Evolutionary conservation across 2,113 vertebrate genomes (phyloP).

Genomic region (Gasterosteus aculeatus): DNA sequence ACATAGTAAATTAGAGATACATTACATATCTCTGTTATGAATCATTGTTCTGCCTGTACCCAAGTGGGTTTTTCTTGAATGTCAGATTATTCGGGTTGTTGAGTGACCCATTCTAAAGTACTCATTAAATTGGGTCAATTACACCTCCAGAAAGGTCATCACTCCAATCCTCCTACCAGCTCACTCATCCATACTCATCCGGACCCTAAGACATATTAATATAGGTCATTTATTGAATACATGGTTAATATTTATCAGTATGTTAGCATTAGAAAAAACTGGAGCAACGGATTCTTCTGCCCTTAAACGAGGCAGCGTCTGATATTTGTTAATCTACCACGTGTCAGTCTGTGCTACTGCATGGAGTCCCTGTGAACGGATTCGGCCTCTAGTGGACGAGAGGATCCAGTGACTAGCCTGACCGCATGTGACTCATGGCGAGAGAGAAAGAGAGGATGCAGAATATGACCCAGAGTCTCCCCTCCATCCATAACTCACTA

Average conservation of each 20-base stretch:
- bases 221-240: slow-evolving; percentile 6
- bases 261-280: slow-evolving; percentile 10
- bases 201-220: not conserved
- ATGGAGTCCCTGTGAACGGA: slow-evolving; percentile 35
- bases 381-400: slow-evolving; percentile 52
- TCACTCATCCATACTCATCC: slow-evolving; percentile 12
- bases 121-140: slow-evolving; percentile 20
- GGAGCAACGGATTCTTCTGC: not conserved
- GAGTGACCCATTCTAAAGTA: not conserved
- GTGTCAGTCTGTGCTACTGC: slow-evolving; percentile 10
- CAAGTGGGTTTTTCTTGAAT: slow-evolving; percentile 11
- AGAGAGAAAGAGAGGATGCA: slow-evolving; percentile 18
- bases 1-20: not conserved
- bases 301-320: not conserved
- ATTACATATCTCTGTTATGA: not conserved
- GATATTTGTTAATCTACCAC: slow-evolving; percentile 11
- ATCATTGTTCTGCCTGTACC: not conserved
- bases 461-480: slow-evolving; percentile 57
- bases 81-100: not conserved
- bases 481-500: slow-evolving; percentile 51
- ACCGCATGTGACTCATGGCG: slow-evolving; percentile 58
- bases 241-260: slow-evolving; percentile 4
- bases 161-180: not conserved
- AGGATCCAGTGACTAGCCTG: slow-evolving; percentile 44
- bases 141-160: slow-evolving; percentile 31